Percentiles rank a stretch among this genome's conserved stretches.
phyloP scores from a whole-genome alignment of 2,888 invertebrate species.

The Pammene aurita region DNA sequence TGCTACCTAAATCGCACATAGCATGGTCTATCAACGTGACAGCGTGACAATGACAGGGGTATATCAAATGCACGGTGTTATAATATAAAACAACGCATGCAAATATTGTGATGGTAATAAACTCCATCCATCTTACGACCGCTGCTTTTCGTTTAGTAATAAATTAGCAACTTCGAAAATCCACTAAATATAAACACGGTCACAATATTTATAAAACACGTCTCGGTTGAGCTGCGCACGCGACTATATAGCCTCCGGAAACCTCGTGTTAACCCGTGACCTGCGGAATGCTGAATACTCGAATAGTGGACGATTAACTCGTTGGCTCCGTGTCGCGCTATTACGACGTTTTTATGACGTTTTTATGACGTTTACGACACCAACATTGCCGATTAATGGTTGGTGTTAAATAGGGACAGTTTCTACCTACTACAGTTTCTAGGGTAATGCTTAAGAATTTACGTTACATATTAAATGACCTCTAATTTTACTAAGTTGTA shows the following conservation, averaged over 20 bases:
- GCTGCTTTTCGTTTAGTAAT: background rate
- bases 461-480: too few species aligned
- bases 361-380: conserved; percentile 13
- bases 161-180: background rate
- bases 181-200: background rate
- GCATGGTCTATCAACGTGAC: too few species aligned
- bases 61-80: too few species aligned
- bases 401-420: too few species aligned
- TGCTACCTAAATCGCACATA: too few species aligned
- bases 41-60: too few species aligned
- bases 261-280: conserved; percentile 11
- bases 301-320: conserved; percentile 21
- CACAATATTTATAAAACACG: background rate
- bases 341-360: conserved; percentile 20
- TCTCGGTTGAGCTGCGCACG: background rate
- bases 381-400: background rate
- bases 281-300: conserved; percentile 23
- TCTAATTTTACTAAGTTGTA: too few species aligned
- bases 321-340: conserved; percentile 5
- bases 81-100: too few species aligned
- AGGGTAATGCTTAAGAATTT: background rate
- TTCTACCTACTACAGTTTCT: too few species aligned
- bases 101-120: too few species aligned
- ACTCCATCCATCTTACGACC: too few species aligned
- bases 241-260: background rate